Evolutionary conservation across 2,113 vertebrate species (phyloP), one percentile per base, ranked within the genome.

Genomic region (Heteronetta atricapilla): DNA sequence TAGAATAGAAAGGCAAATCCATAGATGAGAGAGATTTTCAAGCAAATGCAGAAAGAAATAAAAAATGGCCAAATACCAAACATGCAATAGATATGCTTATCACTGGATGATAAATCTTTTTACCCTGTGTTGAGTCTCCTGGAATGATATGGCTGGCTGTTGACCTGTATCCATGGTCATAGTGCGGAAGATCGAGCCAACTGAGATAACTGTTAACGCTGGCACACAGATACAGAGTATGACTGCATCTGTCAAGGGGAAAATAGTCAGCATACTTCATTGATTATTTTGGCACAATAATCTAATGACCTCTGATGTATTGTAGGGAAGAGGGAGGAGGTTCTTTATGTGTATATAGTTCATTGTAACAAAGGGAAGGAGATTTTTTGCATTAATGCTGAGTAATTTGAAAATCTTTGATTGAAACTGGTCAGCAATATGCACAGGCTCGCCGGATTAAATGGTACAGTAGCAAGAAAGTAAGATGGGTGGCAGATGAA

Each of bases 181-280:
- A 70, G 50, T 1, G 6, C 67, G 75, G 84, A 29, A 31, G 12
- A 22, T 58, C 23, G 29, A 7, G 73, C 84, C 72, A 64, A 52
- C 82, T 96, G 94, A 94, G 93, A 92, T 91, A 95, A 92, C 79
- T 93, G 93, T 22, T 91, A 93, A 64, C 31, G 2, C 88, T 94
- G 92, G 92, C 66, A 13, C 36, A 28, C 75, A 55, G 75, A 93
- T 58, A 75, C 2, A 1, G 66, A 63, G 76, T 56, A 63, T 95
- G 93, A 93, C 80, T 46, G 16, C 86, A 83, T 93, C 93, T 93
- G 68, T 96, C 94, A 90, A 74, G 94, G 92, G 84, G 77, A 86
- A 93, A 93, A 92, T 88, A 86, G 81, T 88, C 48, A 2, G 68
- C 6, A 2, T 82, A 79, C 83, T 78, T 95, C 55, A 69, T 36